Percentiles rank a stretch among this genome's conserved stretches.
Evolutionary conservation across 1,140 invertebrate species (phyloP).

Genomic region (Apocrypta bakeri): DNA sequence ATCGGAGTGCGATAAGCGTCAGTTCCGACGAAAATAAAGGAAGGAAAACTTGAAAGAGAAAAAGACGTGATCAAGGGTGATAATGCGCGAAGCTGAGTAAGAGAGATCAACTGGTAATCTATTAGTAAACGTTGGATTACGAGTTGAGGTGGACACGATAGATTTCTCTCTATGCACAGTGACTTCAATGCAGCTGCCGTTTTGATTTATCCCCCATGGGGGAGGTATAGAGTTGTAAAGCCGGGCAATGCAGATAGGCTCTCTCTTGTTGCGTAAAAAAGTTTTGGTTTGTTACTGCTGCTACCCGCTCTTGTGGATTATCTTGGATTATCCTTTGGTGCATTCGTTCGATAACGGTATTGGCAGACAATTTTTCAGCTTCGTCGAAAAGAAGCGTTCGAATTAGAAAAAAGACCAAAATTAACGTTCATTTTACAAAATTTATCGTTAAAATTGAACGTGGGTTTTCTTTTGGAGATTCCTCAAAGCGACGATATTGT

Average conservation of each 20-base stretch:
- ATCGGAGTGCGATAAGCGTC: slow-evolving; percentile 17
- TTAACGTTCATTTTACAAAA: too few species aligned
- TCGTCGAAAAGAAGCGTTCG: too few species aligned
- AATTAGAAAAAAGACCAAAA: too few species aligned
- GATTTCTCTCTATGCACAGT: neutral
- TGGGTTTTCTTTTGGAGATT: too few species aligned
- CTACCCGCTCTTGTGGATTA: too few species aligned
- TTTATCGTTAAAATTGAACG: too few species aligned
- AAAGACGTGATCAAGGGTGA: neutral
- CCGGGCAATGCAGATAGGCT: too few species aligned
- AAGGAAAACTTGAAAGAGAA: neutral
- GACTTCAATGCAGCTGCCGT: neutral
- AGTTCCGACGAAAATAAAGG: neutral
- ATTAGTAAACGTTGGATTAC: neutral
- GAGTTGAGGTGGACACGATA: neutral
- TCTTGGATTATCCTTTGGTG: too few species aligned
- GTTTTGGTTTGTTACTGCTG: too few species aligned
- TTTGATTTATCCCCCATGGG: neutral
- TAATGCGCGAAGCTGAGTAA: neutral
- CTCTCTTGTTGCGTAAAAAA: too few species aligned
- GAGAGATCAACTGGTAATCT: neutral
- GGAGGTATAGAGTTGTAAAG: neutral
- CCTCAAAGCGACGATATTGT: neutral
- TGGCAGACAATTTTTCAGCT: too few species aligned
- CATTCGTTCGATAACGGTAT: too few species aligned